Conservation (phyloP, 2,113 vertebrate species). For the Ranitomeya imitator region DNA sequence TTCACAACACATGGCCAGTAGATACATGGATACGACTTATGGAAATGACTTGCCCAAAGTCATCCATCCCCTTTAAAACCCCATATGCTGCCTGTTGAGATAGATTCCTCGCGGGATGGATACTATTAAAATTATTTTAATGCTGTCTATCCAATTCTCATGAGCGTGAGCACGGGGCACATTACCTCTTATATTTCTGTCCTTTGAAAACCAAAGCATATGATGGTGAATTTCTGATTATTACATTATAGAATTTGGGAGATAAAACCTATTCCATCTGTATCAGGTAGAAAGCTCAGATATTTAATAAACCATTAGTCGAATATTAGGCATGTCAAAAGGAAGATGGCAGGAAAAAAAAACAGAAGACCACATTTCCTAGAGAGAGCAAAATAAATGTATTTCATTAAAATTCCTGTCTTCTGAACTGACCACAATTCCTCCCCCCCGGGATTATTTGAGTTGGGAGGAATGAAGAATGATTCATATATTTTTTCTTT, state of each 20-base stretch:
- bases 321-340: conserved; percentile 18
- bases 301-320: conserved; percentile 26
- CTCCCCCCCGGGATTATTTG: conserved; percentile 12
- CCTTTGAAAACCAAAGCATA: not conserved
- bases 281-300: not conserved
- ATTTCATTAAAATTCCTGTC: conserved; percentile 48
- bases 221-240: not conserved
- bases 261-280: not conserved
- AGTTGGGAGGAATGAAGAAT: conserved; percentile 30
- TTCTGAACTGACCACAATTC: conserved; percentile 32
- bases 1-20: no score
- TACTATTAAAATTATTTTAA: not conserved
- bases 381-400: conserved; percentile 40
- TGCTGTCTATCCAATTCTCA: not conserved
- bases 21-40: no score
- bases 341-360: conserved; percentile 16
- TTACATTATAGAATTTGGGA: not conserved
- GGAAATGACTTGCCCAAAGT: not conserved
- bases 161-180: not conserved
- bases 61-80: not conserved
- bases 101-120: not conserved
- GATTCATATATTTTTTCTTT: conserved; percentile 33
- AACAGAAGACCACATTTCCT: conserved; percentile 39
- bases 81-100: not conserved
- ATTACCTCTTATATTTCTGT: not conserved